Base-by-base conservation (phyloP, 2,888 invertebrate species). In the Selenia dentaria region DNA sequence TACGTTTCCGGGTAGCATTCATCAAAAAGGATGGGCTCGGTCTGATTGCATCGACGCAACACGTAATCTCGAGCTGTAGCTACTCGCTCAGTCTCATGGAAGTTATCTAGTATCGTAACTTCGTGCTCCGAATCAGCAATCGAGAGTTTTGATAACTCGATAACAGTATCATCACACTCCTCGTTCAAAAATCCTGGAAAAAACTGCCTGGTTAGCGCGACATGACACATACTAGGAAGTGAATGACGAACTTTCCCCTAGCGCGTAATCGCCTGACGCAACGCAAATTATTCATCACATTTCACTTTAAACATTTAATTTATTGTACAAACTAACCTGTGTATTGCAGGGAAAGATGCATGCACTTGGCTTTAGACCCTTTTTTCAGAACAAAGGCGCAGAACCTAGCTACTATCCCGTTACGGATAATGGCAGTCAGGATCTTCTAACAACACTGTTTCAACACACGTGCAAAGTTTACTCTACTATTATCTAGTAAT, bases 1-100 rank as follows among this genome's bases (percentile, higher is more conserved):
- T 74, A 94, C 94, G 90, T 77, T 64, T 92, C 86, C 54, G 94
- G 92, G 81, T 95, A 96, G 74, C 93, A 92, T 82, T 92, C 89
- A 77, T 92, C 90, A 86, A 96, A 96, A 46, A 82, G 78, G 55
- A 93, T 66, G 28, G 93, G 91, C 57, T 92, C 91, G 13, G 89
- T 80, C 81, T 96, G 95, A 55, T 87, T 88, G 79, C 96, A 96
- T 80, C 93, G 92, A 67, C 93, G 91, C 55, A 96, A 85, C 83
- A 91, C 91, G 83, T 84, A 88, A 64, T 90, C 91, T 54, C 81
- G 76, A 32, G 91, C 87, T 48, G 83, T 79, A 20, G 78, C 64
- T 62, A 77, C 64, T 40, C 87, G 85, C 51, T 61, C 75, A 45
- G 82, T 68, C 56, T 85, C 88, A 83, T 86, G 79, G 63, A 85